Evolutionary conservation across 2,797 vertebrate genomes (phyloP).

Genomic region (Tarsius wallacei): DNA sequence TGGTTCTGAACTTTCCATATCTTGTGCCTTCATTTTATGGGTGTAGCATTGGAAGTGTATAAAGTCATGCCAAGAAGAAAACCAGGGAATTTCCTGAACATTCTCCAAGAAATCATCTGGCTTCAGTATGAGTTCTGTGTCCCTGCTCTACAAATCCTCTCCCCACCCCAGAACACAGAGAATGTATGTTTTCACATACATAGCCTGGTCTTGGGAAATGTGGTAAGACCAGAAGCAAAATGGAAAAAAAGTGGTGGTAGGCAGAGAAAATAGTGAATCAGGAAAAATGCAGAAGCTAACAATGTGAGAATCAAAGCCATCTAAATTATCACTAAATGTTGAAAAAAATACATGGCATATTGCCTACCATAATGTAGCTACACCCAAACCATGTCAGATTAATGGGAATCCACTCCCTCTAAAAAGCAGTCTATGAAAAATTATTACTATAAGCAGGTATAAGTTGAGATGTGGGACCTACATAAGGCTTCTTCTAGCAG

Average conservation of each 20-base stretch:
- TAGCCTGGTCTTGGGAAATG: neutral
- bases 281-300: neutral
- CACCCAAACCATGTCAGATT: neutral
- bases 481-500: neutral
- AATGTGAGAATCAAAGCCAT: neutral
- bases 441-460: neutral
- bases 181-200: neutral
- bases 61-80: slow-evolving; percentile 64
- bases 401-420: slow-evolving; percentile 11
- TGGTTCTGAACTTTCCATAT: slow-evolving; percentile 29
- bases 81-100: slow-evolving; percentile 65
- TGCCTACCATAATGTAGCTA: neutral
- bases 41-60: neutral
- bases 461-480: neutral
- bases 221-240: slow-evolving; percentile 44
- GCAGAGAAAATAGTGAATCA: slow-evolving; percentile 20
- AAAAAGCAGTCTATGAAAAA: slow-evolving; percentile 31
- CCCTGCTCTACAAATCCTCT: neutral
- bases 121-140: neutral
- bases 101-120: slow-evolving; percentile 64
- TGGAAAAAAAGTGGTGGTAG: neutral
- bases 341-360: neutral
- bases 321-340: neutral
- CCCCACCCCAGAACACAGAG: neutral
- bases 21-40: neutral